Evolutionary conservation across 2,113 vertebrate genomes (phyloP).

Genomic region (Bos taurus): DNA sequence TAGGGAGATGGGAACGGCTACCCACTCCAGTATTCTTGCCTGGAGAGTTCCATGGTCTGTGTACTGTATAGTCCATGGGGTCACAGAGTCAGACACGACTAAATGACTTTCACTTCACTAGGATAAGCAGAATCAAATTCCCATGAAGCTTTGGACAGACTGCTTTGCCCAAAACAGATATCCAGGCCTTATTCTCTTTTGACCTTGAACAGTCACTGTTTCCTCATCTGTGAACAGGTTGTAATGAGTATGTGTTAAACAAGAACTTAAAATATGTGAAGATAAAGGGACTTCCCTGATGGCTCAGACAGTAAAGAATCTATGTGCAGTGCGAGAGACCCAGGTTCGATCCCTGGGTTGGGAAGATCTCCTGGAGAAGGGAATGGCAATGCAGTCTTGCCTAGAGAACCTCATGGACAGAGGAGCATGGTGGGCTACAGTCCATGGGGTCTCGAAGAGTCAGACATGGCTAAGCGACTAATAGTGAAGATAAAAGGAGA

Average conservation of each 20-base stretch:
- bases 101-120: neutral
- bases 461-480: neutral
- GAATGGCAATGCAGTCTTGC: neutral
- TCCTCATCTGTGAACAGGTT: neutral
- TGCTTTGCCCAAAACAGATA: no score
- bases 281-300: neutral
- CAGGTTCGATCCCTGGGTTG: neutral
- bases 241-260: rapidly evolving
- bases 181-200: neutral
- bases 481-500: neutral
- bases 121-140: neutral
- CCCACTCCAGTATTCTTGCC: neutral
- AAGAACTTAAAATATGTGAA: neutral
- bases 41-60: neutral
- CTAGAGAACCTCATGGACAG: neutral
- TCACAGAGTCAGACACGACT: neutral
- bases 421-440: neutral
- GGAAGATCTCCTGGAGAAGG: neutral
- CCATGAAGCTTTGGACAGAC: neutral
- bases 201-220: neutral
- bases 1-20: neutral
- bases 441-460: neutral
- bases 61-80: neutral
- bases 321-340: neutral
- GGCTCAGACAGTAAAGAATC: neutral